phyloP scores from a whole-genome alignment of 2,797 vertebrate genomes.

The Syngnathus rostellatus region DNA sequence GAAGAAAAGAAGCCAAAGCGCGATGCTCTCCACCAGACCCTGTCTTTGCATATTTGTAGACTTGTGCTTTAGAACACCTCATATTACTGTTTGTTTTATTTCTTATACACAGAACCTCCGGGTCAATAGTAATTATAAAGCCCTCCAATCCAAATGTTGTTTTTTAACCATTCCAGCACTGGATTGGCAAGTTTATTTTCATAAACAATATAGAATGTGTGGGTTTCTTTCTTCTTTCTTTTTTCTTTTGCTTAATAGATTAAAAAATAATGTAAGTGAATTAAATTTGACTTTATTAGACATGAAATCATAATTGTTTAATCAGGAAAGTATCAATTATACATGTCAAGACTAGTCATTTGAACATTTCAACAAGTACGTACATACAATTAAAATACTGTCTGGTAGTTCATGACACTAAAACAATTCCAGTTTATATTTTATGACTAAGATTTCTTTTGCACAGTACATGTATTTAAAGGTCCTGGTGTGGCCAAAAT shows the following conservation, averaged over 20 bases:
- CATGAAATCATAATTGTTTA: background rate
- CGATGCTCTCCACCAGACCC: slow-evolving; percentile 79
- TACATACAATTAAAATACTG: background rate
- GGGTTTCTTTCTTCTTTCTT: background rate
- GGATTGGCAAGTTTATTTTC: slow-evolving; percentile 55
- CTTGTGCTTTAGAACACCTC: slow-evolving; percentile 79
- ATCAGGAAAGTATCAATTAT: background rate
- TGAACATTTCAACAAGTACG: background rate
- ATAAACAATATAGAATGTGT: slow-evolving; percentile 25
- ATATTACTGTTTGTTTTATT: slow-evolving; percentile 79
- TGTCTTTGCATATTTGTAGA: slow-evolving; percentile 84
- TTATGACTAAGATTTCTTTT: background rate
- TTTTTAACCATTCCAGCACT: slow-evolving; percentile 67
- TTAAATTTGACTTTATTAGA: background rate
- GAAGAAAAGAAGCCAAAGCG: slow-evolving; percentile 76
- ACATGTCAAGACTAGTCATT: background rate
- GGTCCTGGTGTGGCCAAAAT: background rate
- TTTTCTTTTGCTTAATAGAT: background rate
- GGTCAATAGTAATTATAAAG: slow-evolving; percentile 77
- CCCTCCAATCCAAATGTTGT: slow-evolving; percentile 70
- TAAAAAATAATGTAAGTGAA: slow-evolving; percentile 29
- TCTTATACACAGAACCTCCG: slow-evolving; percentile 67
- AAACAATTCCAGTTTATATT: background rate
- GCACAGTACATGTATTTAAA: background rate
- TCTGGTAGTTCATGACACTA: background rate